Conservation (phyloP, 2,113 vertebrate genomes). For the Pangasianodon hypophthalmus region DNA sequence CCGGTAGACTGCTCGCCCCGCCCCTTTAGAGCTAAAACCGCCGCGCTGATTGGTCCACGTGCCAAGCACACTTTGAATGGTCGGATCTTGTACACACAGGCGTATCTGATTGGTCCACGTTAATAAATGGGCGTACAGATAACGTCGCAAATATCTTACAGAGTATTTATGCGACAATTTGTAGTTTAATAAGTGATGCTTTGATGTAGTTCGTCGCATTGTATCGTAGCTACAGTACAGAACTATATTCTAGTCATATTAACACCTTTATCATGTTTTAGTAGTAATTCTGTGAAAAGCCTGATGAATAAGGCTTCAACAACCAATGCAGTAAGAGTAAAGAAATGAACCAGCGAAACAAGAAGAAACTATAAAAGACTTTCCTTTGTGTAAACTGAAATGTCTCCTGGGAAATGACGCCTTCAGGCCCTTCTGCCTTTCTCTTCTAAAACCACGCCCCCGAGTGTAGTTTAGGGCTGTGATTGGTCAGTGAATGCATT, state of each 20-base stretch:
- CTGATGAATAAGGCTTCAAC: neutral
- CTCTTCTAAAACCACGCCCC: neutral
- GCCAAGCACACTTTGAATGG: constrained; percentile 15
- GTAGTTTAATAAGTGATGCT: constrained; percentile 16
- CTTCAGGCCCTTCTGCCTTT: neutral
- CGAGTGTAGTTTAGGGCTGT: neutral
- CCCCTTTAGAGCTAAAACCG: constrained; percentile 62
- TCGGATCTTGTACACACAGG: constrained; percentile 45
- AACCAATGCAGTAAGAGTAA: neutral
- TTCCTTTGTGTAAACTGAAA: neutral
- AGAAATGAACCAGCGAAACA: neutral
- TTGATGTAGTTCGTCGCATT: neutral
- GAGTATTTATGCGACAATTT: constrained; percentile 28
- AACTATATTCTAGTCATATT: neutral
- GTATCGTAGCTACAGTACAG: neutral
- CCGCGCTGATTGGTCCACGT: constrained; percentile 74
- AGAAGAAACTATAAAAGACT: neutral
- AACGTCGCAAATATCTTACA: neutral
- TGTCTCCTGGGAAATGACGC: neutral
- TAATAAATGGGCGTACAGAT: constrained; percentile 40
- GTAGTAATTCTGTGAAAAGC: neutral
- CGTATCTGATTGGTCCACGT: constrained; percentile 73
- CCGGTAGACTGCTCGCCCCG: constrained; percentile 35
- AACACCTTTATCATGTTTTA: neutral
- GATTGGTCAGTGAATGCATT: neutral